Evolutionary conservation across 2,797 vertebrate genomes (phyloP).

Genomic region (Sebastes hopkinsi): DNA sequence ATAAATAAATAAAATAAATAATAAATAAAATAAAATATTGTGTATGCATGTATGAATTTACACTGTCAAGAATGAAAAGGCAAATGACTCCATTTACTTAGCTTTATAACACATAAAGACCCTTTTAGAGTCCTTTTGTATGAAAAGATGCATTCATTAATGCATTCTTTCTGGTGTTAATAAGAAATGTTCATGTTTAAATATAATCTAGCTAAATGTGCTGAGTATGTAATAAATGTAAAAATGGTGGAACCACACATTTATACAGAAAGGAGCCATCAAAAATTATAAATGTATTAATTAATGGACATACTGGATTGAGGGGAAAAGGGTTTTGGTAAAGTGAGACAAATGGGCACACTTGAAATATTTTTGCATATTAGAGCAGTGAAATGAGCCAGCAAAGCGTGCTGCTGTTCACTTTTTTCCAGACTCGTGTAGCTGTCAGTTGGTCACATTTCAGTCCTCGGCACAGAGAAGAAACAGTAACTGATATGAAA

Average conservation of each 20-base stretch:
- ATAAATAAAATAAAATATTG: no score
- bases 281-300: neutral
- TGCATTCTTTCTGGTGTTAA: neutral
- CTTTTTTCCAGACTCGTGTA: neutral
- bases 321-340: neutral
- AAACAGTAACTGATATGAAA: conserved; percentile 21
- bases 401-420: neutral
- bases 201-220: neutral
- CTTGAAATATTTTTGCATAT: neutral
- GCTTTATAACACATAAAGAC: neutral
- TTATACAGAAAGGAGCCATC: neutral
- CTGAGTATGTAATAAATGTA: neutral
- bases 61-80: neutral
- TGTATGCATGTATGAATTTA: neutral
- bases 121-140: neutral
- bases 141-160: neutral
- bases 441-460: neutral
- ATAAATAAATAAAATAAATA: no score
- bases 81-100: neutral
- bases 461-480: neutral
- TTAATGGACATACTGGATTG: neutral
- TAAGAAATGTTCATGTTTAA: neutral
- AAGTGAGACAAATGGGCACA: neutral
- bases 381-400: neutral
- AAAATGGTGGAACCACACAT: neutral